Percentiles rank a stretch among this genome's conserved stretches.
phyloP scores from a whole-genome alignment of 2,888 invertebrate species.

The Caenorhabditis sp. region DNA sequence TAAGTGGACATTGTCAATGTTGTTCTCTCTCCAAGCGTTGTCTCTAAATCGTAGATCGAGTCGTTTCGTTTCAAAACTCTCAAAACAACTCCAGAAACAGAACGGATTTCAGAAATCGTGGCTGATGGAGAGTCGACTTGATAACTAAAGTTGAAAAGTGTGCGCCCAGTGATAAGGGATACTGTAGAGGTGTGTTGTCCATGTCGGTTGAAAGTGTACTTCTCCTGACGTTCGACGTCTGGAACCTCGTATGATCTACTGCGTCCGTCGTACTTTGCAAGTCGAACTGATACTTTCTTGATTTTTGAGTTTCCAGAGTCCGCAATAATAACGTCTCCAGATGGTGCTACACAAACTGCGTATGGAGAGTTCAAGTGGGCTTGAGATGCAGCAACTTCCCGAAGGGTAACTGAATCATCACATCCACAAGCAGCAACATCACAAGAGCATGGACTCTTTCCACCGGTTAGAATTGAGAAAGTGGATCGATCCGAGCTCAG shows the following conservation, averaged over 20 bases:
- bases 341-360: constrained; percentile 93
- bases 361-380: constrained; percentile 80
- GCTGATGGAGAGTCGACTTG: constrained; percentile 95
- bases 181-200: constrained; percentile 92
- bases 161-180: constrained; percentile 92
- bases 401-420: constrained; percentile 83
- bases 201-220: constrained; percentile 86
- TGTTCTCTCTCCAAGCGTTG: constrained; percentile 62
- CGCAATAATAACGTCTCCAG: constrained; percentile 95
- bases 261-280: constrained; percentile 84
- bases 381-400: constrained; percentile 76
- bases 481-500: constrained; percentile 53
- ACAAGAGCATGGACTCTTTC: constrained; percentile 67
- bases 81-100: constrained; percentile 92
- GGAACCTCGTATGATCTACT: constrained; percentile 92
- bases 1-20: constrained; percentile 57
- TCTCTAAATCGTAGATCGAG: constrained; percentile 57
- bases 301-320: constrained; percentile 86
- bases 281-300: constrained; percentile 86
- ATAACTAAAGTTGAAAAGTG: constrained; percentile 94
- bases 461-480: constrained; percentile 61
- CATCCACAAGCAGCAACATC: constrained; percentile 84
- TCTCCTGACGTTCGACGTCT: constrained; percentile 85
- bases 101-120: constrained; percentile 94
- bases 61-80: constrained; percentile 66